A percentile compares a stretch with the other conserved stretches of the same genome.
phyloP scores from a whole-genome alignment of 2,888 invertebrate species.

The Ellobium chinense region DNA sequence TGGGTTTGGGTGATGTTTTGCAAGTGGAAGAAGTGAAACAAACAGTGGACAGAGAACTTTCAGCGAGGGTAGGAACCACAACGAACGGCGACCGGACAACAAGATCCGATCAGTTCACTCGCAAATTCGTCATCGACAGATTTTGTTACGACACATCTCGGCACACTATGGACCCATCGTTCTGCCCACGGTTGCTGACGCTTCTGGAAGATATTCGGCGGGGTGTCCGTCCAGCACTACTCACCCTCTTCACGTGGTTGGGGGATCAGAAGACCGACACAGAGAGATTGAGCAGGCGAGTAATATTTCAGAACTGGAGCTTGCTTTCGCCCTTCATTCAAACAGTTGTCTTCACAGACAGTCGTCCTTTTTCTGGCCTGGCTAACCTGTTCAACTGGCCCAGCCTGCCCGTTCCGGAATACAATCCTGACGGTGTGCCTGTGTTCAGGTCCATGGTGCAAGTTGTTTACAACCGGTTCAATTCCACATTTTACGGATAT shows the following conservation, averaged over 20 bases:
- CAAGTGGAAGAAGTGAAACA: neutral
- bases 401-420: conserved; percentile 11
- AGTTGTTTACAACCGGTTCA: neutral
- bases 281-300: neutral
- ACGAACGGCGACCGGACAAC: neutral
- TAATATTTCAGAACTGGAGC: conserved; percentile 12
- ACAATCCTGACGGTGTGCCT: conserved; percentile 7
- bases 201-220: neutral
- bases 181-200: conserved; percentile 8
- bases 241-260: conserved; percentile 37
- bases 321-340: conserved; percentile 28
- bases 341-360: conserved; percentile 28
- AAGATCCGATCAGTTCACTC: neutral
- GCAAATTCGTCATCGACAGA: neutral
- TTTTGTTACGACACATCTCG: neutral
- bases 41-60: neutral
- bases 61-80: neutral
- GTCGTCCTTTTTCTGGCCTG: conserved; percentile 2
- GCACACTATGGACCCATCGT: neutral
- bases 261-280: conserved; percentile 23
- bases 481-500: conserved; percentile 42
- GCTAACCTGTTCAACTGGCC: conserved; percentile 34
- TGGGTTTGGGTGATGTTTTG: neutral
- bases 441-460: conserved; percentile 18
- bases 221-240: neutral